Base-by-base conservation (phyloP, 2,797 vertebrate genomes). In the Oreonectes daqikongensis region DNA sequence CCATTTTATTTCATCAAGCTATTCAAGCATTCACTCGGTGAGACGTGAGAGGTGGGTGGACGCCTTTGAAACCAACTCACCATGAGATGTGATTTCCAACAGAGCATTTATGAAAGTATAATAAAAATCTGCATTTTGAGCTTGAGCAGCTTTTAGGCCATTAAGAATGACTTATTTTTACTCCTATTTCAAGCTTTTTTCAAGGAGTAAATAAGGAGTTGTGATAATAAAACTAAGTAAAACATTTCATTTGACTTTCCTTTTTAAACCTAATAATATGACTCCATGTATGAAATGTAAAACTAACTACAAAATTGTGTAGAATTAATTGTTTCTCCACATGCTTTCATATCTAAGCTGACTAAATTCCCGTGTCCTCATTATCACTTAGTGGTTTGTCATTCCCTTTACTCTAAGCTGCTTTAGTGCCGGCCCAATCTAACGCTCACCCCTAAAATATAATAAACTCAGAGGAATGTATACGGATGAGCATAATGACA, bases 21-120 rank as follows among this genome's bases (percentile, higher is more conserved):
- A 55, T 42, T 28, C 57, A 15, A 26, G 57, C 26, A n/a, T 35
- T 67, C 52, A 63, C 10, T 22, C 69, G 35, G 66, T 73, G 74
- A 69, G 48, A 72, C 69, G 64, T 30, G 44, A 52, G 69, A 69
- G 52, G 68, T 78, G 78, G 68, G 50, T 11, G 38, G 70, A 79
- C n/a, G 26, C 35, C 50, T 85, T 72, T 75, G 67, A 75, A 66
- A 55, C 20, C 18, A 77, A 79, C 57, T 65, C 17, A 77, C 38
- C 73, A 70, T 79, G 68, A 72, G 66, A 82, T 71, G 76, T 40
- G 69, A 15, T 77, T 77, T 82, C 69, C 75, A 72, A 74, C 72
- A 55, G 70, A 61, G 72, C 72, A 75, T 81, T n/a, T 75, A 44
- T 55, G 50, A 61, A 73, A 73, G 46, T 73, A 60, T 40, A 38